Evolutionary conservation across 2,888 invertebrate species (phyloP).

Genomic region (Ligdia adustata): DNA sequence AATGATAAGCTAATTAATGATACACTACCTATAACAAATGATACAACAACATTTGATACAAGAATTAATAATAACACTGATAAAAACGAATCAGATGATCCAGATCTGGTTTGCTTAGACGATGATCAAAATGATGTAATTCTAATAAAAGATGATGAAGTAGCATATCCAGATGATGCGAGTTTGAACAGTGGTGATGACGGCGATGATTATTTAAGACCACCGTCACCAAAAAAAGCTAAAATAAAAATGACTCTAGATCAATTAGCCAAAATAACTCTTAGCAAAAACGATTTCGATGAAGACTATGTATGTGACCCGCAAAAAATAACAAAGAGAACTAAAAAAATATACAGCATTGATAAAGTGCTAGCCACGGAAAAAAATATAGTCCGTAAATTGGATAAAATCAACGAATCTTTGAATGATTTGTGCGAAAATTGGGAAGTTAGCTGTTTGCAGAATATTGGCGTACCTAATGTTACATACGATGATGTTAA

Average conservation of each 20-base stretch:
- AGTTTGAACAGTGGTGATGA: constrained; percentile 5
- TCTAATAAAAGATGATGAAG: background rate
- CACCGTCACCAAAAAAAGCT: background rate
- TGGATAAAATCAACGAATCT: background rate
- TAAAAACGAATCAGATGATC: background rate
- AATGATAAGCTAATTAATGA: no score
- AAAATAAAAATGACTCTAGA: background rate
- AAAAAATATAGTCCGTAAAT: background rate
- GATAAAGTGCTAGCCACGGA: background rate
- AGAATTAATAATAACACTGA: background rate
- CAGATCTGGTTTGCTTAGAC: background rate
- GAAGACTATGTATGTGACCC: background rate
- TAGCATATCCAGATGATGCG: background rate
- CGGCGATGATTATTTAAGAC: background rate
- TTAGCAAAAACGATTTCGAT: background rate
- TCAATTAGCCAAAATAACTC: background rate
- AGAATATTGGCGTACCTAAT: background rate
- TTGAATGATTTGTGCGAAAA: background rate
- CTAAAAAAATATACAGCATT: background rate
- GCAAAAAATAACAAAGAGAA: background rate
- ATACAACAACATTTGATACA: background rate
- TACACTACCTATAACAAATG: background rate
- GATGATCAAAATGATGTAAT: background rate
- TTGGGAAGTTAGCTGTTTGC: background rate
- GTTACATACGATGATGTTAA: background rate